A percentile compares a stretch with the other conserved stretches of the same genome.
Conservation (phyloP, 2,797 vertebrate species). For the Eulemur rubriventer region DNA sequence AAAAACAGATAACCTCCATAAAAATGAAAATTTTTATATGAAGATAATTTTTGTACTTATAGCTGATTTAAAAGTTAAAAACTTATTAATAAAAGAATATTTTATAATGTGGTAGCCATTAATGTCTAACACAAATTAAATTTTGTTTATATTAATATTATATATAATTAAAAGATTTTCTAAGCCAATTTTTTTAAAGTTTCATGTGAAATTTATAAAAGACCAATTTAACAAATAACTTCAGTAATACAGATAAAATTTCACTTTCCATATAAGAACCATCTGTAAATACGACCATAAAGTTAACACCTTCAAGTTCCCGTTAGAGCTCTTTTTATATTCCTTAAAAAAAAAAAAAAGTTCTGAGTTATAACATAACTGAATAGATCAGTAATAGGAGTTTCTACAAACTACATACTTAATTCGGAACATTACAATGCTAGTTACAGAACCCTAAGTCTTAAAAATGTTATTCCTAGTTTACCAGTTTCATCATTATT, state of each 20-base stretch:
- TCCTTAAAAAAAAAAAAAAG: not conserved
- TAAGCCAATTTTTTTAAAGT: slow-evolving; percentile 52
- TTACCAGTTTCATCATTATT: slow-evolving; percentile 44
- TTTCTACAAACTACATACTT: slow-evolving; percentile 38
- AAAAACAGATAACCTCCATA: not conserved
- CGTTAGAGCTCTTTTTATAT: slow-evolving; percentile 41
- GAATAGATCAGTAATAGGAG: not conserved
- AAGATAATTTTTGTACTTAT: slow-evolving; percentile 37
- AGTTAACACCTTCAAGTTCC: slow-evolving; percentile 40
- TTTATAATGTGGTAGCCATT: slow-evolving; percentile 11
- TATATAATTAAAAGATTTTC: slow-evolving; percentile 24
- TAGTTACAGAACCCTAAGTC: slow-evolving; percentile 20
- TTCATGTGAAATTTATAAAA: slow-evolving; percentile 60
- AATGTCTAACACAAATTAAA: slow-evolving; percentile 46
- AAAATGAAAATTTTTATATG: slow-evolving; percentile 1
- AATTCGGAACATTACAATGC: slow-evolving; percentile 35
- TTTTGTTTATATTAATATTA: slow-evolving; percentile 42
- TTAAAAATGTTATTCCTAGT: slow-evolving; percentile 40
- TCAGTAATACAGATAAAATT: slow-evolving; percentile 44
- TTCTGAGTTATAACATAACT: slow-evolving; percentile 14
- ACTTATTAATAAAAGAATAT: slow-evolving; percentile 35
- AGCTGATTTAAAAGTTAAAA: slow-evolving; percentile 43
- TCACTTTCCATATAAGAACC: slow-evolving; percentile 38
- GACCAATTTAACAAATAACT: slow-evolving; percentile 45
- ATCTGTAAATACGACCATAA: slow-evolving; percentile 38